phyloP scores from a whole-genome alignment of 2,888 invertebrate genomes.

The Xanthia togata region DNA sequence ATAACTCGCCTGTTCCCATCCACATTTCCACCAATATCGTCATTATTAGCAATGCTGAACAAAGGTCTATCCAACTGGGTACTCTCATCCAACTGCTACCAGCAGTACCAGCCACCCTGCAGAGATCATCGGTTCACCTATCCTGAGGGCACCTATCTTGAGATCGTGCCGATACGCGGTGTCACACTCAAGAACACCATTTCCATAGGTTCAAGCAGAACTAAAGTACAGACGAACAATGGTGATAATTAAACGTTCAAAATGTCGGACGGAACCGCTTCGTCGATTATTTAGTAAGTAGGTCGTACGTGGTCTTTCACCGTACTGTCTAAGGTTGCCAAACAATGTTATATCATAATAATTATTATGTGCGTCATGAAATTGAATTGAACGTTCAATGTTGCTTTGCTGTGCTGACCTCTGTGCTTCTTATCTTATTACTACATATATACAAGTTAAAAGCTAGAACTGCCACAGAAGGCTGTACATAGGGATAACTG shows the following conservation, averaged over 20 bases:
- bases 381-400: slow-evolving; percentile 28
- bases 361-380: slow-evolving; percentile 46
- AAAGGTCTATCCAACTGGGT: not conserved
- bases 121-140: not conserved
- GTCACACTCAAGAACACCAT: not conserved
- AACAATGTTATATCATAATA: slow-evolving; percentile 51
- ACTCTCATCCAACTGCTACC: not conserved
- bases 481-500: not conserved
- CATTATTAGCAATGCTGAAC: not conserved
- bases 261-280: slow-evolving; percentile 42
- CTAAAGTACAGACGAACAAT: slow-evolving; percentile 33
- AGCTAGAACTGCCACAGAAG: not conserved
- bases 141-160: not conserved
- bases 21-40: not conserved
- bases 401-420: slow-evolving; percentile 25
- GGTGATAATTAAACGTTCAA: slow-evolving; percentile 54
- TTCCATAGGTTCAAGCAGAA: not conserved
- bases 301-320: slow-evolving; percentile 70
- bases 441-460: not conserved
- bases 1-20: not conserved
- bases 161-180: not conserved
- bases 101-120: too few species aligned
- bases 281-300: slow-evolving; percentile 64
- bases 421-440: not conserved
- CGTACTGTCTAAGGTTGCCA: slow-evolving; percentile 52